Evolutionary conservation across 1,140 invertebrate genomes (phyloP).

Genomic region (Bombus sibiricus): DNA sequence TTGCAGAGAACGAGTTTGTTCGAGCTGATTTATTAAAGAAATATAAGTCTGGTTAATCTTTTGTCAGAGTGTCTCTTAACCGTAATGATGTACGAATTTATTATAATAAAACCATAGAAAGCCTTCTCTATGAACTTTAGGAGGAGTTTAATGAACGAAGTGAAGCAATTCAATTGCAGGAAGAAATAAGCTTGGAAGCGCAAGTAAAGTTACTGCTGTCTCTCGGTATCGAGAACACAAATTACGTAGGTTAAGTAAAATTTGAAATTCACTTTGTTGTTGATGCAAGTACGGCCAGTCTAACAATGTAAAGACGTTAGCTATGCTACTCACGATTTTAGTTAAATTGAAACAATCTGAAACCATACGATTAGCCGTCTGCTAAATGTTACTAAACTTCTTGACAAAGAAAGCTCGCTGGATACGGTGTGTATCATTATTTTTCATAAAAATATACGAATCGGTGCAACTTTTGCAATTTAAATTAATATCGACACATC

Average conservation of each 20-base stretch:
- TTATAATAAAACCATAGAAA: background rate
- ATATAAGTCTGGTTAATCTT: background rate
- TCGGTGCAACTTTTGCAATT: too few relatives aligned
- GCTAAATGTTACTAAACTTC: background rate
- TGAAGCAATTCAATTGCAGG: background rate
- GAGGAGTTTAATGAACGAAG: background rate
- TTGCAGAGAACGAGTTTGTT: background rate
- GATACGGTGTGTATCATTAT: too few relatives aligned
- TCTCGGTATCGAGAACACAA: background rate
- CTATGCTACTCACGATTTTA: background rate
- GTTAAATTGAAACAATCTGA: background rate
- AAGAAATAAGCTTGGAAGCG: background rate
- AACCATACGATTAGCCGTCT: background rate
- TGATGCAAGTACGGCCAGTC: background rate
- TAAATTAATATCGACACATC: too few relatives aligned
- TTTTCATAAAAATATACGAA: too few relatives aligned
- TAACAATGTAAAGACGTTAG: background rate
- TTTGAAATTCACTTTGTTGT: background rate
- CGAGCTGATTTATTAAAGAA: background rate
- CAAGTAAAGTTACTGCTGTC: background rate
- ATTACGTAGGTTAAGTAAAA: conserved; percentile 9
- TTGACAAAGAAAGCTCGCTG: background rate
- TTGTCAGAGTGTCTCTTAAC: background rate
- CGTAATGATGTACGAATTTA: background rate
- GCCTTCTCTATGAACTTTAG: background rate